Percentiles rank a stretch among this genome's conserved stretches.
Evolutionary conservation across 2,888 invertebrate genomes (phyloP).

Genomic region (Volucella inanis): DNA sequence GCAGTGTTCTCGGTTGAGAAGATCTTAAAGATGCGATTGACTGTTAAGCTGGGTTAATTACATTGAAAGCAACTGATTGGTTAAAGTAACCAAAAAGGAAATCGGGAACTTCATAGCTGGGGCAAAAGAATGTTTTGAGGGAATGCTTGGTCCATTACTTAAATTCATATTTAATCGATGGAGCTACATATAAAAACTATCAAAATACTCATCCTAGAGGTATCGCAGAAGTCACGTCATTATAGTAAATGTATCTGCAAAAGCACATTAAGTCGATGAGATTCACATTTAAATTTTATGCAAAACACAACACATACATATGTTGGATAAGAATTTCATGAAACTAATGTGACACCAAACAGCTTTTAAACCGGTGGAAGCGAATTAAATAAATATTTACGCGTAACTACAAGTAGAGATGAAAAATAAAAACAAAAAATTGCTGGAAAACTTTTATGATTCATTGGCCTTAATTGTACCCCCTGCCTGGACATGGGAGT

Average conservation of each 20-base stretch:
- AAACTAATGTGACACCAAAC: constrained; percentile 35
- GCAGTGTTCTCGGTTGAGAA: not conserved
- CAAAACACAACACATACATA: too few relatives aligned
- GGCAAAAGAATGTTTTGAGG: too few relatives aligned
- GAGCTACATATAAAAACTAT: too few relatives aligned
- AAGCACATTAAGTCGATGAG: too few relatives aligned
- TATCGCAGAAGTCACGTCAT: too few relatives aligned
- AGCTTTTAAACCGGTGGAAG: constrained; percentile 1
- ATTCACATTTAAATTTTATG: too few relatives aligned
- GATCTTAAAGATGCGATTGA: constrained; percentile 12
- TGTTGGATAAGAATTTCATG: not conserved
- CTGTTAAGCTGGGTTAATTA: constrained; percentile 41
- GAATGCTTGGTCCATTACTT: too few relatives aligned
- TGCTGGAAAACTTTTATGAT: constrained; percentile 27
- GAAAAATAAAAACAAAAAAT: constrained; percentile 6
- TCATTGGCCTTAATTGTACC: constrained; percentile 53
- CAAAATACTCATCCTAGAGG: too few relatives aligned
- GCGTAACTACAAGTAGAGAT: not conserved
- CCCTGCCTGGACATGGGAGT: constrained; percentile 24
- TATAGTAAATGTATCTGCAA: too few relatives aligned
- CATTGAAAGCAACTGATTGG: not conserved
- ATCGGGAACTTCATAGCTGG: too few relatives aligned
- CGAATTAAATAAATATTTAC: constrained; percentile 3
- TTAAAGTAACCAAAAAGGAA: too few relatives aligned
- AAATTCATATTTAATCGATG: too few relatives aligned